phyloP scores from a whole-genome alignment of 2,888 invertebrate genomes.

The Patella pellucida region DNA sequence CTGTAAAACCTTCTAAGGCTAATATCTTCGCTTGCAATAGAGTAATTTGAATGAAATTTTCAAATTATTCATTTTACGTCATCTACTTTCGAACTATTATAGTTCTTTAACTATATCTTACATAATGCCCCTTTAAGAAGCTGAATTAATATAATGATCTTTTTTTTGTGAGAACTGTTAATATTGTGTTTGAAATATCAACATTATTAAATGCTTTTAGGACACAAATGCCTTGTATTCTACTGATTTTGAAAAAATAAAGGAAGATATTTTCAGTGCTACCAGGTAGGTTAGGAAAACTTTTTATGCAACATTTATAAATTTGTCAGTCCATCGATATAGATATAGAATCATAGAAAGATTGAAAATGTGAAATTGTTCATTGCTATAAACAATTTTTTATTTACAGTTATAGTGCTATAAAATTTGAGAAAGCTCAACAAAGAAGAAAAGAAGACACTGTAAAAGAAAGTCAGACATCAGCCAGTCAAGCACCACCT shows the following conservation, averaged over 20 bases:
- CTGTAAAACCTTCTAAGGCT: no score
- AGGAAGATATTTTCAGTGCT: constrained; percentile 47
- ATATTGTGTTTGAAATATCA: neutral
- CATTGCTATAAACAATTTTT: neutral
- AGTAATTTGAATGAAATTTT: no score
- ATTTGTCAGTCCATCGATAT: no score
- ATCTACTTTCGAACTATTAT: no score
- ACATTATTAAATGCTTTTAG: constrained; percentile 38
- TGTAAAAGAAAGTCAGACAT: constrained; percentile 13
- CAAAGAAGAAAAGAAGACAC: constrained; percentile 42
- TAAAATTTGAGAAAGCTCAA: constrained; percentile 41
- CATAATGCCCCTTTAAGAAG: no score
- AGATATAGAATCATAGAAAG: no score
- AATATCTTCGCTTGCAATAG: no score
- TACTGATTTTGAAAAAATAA: constrained; percentile 58
- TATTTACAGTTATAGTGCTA: constrained; percentile 47
- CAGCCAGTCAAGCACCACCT: neutral
- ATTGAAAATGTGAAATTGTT: no score
- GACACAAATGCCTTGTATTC: constrained; percentile 58
- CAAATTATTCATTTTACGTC: no score
- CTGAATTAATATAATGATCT: neutral
- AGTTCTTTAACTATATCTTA: no score
- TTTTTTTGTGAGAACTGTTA: neutral
- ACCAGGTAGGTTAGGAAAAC: constrained; percentile 45
- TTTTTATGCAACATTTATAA: no score